Conservation (phyloP, 2,113 vertebrate species). For the Willisornis vidua region DNA sequence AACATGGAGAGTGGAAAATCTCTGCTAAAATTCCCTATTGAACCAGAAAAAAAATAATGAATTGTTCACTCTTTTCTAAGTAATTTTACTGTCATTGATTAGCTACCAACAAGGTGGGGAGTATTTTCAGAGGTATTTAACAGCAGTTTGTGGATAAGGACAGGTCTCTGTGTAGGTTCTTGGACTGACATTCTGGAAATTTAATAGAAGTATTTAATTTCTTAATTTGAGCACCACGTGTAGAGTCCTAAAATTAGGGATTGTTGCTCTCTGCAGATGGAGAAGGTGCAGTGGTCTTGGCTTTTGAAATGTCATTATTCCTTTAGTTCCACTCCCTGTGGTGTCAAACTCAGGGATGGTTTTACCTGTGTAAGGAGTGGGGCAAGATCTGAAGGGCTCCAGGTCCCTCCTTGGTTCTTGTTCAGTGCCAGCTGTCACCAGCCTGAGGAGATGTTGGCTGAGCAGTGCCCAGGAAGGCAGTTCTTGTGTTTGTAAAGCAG, state of each 20-base stretch:
- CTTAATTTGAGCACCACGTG: background rate
- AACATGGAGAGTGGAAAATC: constrained; percentile 61
- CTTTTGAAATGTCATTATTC: background rate
- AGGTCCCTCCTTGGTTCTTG: background rate
- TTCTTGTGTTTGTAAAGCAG: background rate
- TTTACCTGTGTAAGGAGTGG: fast-evolving
- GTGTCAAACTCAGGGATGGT: background rate
- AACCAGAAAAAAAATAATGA: background rate
- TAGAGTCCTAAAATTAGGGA: background rate
- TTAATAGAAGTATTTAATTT: background rate
- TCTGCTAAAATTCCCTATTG: background rate
- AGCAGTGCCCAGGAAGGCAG: background rate
- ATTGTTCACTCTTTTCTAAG: background rate
- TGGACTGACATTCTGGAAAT: background rate
- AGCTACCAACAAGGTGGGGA: background rate
- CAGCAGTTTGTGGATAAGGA: background rate
- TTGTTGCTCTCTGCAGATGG: background rate
- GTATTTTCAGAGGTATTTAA: background rate
- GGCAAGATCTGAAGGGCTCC: background rate
- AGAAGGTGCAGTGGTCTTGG: background rate
- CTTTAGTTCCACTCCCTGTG: background rate
- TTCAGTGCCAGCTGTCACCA: background rate
- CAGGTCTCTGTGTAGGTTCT: background rate
- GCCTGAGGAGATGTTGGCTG: background rate
- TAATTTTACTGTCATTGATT: background rate